phyloP scores from a whole-genome alignment of 2,113 vertebrate species.

The Oreotrochilus melanogaster region DNA sequence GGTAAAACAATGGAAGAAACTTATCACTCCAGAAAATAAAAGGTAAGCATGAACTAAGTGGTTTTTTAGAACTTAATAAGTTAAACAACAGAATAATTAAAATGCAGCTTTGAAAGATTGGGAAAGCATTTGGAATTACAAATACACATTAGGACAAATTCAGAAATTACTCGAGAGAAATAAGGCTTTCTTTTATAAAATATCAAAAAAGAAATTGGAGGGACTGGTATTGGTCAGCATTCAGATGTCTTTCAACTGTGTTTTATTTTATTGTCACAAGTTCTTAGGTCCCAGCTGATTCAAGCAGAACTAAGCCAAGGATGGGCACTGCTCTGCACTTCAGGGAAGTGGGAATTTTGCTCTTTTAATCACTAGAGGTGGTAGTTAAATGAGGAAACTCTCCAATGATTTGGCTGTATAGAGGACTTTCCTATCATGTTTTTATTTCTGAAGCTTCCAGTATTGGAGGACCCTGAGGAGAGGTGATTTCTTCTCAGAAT shows the following conservation, averaged over 20 bases:
- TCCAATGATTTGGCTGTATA: background rate
- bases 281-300: background rate
- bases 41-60: background rate
- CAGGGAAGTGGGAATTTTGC: background rate
- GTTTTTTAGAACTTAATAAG: too few species aligned
- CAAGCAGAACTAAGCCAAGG: background rate
- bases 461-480: background rate
- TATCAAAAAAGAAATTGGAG: background rate
- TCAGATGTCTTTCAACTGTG: background rate
- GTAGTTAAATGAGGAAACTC: background rate
- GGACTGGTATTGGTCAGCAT: background rate
- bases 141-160: background rate
- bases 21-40: conserved; percentile 75
- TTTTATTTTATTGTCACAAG: background rate
- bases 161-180: background rate
- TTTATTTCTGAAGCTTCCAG: background rate
- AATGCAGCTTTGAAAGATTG: background rate
- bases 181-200: background rate
- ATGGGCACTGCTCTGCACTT: background rate
- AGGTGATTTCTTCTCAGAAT: background rate
- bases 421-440: background rate
- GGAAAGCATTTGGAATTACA: background rate
- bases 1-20: conserved; percentile 81
- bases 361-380: background rate
- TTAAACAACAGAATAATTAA: background rate